Conservation (phyloP, 2,888 invertebrate genomes). For the Drosophila yooni region DNA sequence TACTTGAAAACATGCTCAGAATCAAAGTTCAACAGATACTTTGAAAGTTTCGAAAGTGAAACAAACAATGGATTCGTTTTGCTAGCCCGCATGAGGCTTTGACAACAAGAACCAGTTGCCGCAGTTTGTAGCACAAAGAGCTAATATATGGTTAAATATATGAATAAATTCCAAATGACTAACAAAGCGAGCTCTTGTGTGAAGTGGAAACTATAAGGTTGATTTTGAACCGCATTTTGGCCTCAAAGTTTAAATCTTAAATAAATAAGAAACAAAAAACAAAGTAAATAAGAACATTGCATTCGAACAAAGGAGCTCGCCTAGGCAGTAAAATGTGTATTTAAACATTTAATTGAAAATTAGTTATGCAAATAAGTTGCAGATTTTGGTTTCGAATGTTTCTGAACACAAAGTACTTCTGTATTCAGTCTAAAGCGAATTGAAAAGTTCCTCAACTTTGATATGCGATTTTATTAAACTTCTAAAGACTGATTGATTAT, state of each 20-base stretch:
- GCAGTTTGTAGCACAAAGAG: conserved; percentile 8
- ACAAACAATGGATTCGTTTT: conserved; percentile 42
- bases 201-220: conserved; percentile 19
- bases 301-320: background rate
- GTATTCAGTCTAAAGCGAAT: background rate
- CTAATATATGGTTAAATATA: background rate
- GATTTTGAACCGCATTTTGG: conserved; percentile 8
- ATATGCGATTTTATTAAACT: background rate
- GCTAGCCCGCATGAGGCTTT: conserved; percentile 41
- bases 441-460: background rate
- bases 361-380: background rate
- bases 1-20: conserved; percentile 18
- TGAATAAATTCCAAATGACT: conserved; percentile 20
- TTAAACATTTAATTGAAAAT: background rate
- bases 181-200: conserved; percentile 21
- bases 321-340: background rate
- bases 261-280: background rate
- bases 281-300: background rate
- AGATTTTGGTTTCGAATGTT: too few relatives aligned
- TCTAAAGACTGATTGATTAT: background rate
- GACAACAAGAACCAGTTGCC: conserved; percentile 39
- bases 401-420: background rate
- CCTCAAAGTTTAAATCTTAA: background rate
- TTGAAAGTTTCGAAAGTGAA: conserved; percentile 19
- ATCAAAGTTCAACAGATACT: conserved; percentile 18